Evolutionary conservation across 2,113 vertebrate species (phyloP).

Genomic region (Pachypanchax playfairii): DNA sequence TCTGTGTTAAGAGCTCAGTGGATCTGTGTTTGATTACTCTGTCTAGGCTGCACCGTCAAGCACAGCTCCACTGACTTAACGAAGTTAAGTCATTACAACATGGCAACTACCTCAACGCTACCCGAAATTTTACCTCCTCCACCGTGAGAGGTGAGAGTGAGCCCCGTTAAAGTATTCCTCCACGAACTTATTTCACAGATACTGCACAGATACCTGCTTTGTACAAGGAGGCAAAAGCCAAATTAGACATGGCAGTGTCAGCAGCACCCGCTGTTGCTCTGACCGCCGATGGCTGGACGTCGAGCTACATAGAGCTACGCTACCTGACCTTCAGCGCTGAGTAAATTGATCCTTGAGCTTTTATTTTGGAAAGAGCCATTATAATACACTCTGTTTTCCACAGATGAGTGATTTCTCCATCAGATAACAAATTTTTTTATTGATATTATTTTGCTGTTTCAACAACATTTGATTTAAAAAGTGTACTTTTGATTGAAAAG

Average conservation of each 20-base stretch:
- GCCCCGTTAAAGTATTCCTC: not conserved
- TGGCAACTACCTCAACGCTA: too few relatives aligned
- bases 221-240: not conserved
- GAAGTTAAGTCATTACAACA: too few relatives aligned
- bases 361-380: too few relatives aligned
- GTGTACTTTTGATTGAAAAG: too few relatives aligned
- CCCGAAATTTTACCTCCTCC: too few relatives aligned
- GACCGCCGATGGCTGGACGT: not conserved
- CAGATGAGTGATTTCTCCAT: too few relatives aligned
- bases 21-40: not conserved
- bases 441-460: too few relatives aligned
- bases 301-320: not conserved
- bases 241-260: not conserved
- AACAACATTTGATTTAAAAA: too few relatives aligned
- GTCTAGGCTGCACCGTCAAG: not conserved
- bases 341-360: not conserved
- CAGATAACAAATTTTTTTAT: too few relatives aligned
- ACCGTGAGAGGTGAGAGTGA: too few relatives aligned
- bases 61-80: not conserved
- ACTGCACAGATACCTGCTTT: too few relatives aligned
- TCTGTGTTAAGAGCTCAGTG: not conserved
- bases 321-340: not conserved
- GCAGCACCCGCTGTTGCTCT: constrained; percentile 2
- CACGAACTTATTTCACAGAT: not conserved
- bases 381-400: too few relatives aligned